A percentile compares a stretch with the other conserved stretches of the same genome.
Conservation (phyloP, 2,113 vertebrate genomes). For the Ophthalmolycus amberensis region DNA sequence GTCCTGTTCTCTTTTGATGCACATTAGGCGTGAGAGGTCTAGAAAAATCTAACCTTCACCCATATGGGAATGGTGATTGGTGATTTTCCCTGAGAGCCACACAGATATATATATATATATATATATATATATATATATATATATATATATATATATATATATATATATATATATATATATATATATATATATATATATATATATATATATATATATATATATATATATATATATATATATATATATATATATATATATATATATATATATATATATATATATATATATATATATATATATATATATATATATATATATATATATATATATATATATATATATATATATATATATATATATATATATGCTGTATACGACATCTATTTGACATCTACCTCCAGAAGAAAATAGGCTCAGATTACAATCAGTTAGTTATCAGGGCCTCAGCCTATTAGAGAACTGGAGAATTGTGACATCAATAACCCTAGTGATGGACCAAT, state of each 20-base stretch:
- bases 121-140: no score
- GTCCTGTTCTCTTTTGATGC: slow-evolving; percentile 42
- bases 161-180: no score
- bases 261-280: no score
- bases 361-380: no score
- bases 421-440: slow-evolving; percentile 43
- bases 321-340: no score
- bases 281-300: neutral
- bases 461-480: slow-evolving; percentile 39
- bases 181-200: no score
- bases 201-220: no score
- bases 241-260: no score
- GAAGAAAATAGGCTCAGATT: slow-evolving; percentile 54
- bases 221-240: no score
- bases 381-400: slow-evolving; percentile 36
- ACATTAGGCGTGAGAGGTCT: slow-evolving; percentile 40
- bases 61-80: slow-evolving; percentile 34
- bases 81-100: slow-evolving; percentile 48
- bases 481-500: slow-evolving; percentile 51
- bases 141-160: no score
- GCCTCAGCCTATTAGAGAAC: slow-evolving; percentile 27
- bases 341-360: neutral
- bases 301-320: no score
- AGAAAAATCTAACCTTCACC: slow-evolving; percentile 40
- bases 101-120: slow-evolving; percentile 9